These are phyloP conservation scores for Brachypodius melanocephalos DNA, from an alignment of 2,113 vertebrate species.

Conservation along the genomic window DNA sequence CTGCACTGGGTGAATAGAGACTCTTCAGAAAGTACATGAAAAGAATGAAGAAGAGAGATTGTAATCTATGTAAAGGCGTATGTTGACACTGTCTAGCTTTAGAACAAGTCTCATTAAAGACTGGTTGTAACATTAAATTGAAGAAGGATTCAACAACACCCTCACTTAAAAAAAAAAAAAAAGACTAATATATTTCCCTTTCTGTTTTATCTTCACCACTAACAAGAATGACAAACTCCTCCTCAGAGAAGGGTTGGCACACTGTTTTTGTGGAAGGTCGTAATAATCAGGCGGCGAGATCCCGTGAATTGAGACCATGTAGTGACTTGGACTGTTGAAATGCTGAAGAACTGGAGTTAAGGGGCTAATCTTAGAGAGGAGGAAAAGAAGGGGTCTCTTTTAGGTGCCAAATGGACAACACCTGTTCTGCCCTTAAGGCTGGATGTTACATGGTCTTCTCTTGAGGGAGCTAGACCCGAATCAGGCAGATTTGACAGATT, in stretches of 20 bases:
- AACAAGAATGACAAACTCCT: background rate
- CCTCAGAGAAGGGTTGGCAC: background rate
- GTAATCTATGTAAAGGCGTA: background rate
- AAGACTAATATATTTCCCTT: background rate
- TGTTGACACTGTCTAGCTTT: background rate
- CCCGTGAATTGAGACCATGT: background rate
- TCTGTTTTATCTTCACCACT: background rate
- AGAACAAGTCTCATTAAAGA: background rate
- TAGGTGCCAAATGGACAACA: background rate
- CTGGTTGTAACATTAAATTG: background rate
- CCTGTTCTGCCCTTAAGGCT: background rate
- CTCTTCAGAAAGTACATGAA: background rate
- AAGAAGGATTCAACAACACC: background rate
- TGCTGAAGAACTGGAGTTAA: background rate
- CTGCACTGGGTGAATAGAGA: background rate
- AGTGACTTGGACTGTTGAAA: background rate
- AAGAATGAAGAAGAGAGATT: background rate
- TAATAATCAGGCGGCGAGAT: background rate
- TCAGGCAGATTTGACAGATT: background rate
- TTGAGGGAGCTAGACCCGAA: background rate
- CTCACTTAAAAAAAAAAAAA: background rate
- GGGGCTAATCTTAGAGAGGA: background rate
- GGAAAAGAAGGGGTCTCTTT: background rate
- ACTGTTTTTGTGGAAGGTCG: background rate
- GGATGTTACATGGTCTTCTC: background rate